Base-by-base conservation (phyloP, 2,797 vertebrate genomes). In the Argya squamiceps region DNA sequence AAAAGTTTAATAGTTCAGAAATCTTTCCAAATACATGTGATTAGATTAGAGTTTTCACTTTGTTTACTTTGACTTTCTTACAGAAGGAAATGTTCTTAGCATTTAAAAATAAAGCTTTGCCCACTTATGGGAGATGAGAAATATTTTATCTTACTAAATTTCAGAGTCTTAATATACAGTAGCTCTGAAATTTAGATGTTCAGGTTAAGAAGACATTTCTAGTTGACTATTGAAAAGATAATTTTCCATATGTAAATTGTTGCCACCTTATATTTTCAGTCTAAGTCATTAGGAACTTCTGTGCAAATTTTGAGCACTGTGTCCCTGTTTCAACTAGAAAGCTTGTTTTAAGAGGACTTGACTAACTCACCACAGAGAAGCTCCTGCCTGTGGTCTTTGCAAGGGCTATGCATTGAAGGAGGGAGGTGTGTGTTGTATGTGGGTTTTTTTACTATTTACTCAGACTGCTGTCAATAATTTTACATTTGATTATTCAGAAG, bases 341-440 rank as follows among this genome's bases (percentile, higher is more conserved):
- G 21, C 53, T 56, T 43, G 9, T 89, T 74, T 81, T 49, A 53
- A 21, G n/a, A 68, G 53, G n/a, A 32, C 49, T 60, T 67, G 11
- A n/a, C 32, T 27, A 47, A 0, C 59, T 80, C 23, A 68, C 34
- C 7, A 9, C 22, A 60, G 39, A 17, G 59, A 49, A 74, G n/a
- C 56, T 88, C 36, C 9, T 22, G 4, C n/a, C n/a, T n/a, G n/a
- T 47, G n/a, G 5, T 55, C 36, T 84, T n/a, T 27, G 8, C 74
- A 43, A 62, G 27, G 46, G 37, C 50, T 87, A 8, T 6, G n/a
- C 34, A 4, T 59, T 79, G 26, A 75, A 49, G 41, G 71, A 52
- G 26, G 50, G 50, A 85, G 26, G 34, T 1, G 0, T 1, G 0
- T 36, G 21, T 30, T 62, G 17, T 39, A 16, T 0, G 2, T 36